A percentile compares a stretch with the other conserved stretches of the same genome.
phyloP scores from a whole-genome alignment of 2,888 invertebrate species.

The Pantelozetes paolii region DNA sequence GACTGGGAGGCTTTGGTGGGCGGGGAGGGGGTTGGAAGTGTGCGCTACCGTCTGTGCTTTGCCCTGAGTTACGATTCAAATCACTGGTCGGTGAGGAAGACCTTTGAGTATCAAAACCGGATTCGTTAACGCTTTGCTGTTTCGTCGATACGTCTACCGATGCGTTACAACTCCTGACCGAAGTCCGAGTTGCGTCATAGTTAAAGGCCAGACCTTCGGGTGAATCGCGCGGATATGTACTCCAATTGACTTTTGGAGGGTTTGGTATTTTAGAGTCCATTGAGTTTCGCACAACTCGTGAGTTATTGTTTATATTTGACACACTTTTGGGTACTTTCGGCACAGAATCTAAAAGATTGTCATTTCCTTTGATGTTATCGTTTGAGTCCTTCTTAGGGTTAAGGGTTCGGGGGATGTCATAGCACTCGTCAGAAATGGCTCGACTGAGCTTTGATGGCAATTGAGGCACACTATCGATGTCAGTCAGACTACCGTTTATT shows the following conservation, averaged over 20 bases:
- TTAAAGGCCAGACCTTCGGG: neutral
- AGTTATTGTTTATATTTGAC: neutral
- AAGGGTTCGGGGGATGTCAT: conserved; percentile 1
- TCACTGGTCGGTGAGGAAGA: conserved; percentile 16
- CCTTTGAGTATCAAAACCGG: conserved; percentile 12
- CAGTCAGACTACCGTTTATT: conserved; percentile 34
- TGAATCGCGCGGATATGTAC: conserved; percentile 47
- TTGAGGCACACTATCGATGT: conserved; percentile 44
- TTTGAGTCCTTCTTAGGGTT: neutral
- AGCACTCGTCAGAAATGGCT: conserved; percentile 36
- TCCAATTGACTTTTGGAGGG: conserved; percentile 48
- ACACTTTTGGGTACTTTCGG: conserved; percentile 10
- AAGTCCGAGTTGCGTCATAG: conserved; percentile 5
- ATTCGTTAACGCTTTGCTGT: neutral
- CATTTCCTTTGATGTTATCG: neutral
- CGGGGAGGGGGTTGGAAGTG: conserved; percentile 60
- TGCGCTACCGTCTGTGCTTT: conserved; percentile 7
- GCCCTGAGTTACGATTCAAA: neutral
- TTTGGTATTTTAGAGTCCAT: neutral
- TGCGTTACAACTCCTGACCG: conserved; percentile 25
- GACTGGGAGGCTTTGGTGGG: conserved; percentile 68
- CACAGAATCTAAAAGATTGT: conserved; percentile 27
- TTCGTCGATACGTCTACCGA: neutral
- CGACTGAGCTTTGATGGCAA: conserved; percentile 44
- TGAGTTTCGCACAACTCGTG: conserved; percentile 32